phyloP scores from a whole-genome alignment of 2,888 invertebrate genomes.

The Leucozona laternaria region DNA sequence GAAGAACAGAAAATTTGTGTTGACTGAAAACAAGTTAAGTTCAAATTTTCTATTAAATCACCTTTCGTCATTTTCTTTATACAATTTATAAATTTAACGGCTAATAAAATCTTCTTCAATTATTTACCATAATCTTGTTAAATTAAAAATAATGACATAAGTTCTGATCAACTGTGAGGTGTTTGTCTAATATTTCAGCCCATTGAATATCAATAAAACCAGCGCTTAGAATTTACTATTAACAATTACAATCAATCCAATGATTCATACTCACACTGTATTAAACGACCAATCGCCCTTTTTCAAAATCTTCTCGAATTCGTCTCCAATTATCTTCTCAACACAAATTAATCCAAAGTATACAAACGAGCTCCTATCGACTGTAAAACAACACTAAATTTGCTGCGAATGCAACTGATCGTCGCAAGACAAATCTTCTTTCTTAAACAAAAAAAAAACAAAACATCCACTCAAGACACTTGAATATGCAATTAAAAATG shows the following conservation, averaged over 20 bases:
- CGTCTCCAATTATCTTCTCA: background rate
- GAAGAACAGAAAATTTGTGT: too few relatives aligned
- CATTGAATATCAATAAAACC: background rate
- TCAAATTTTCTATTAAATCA: too few relatives aligned
- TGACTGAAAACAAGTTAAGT: too few relatives aligned
- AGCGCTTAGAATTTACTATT: too few relatives aligned
- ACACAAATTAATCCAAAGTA: constrained; percentile 5
- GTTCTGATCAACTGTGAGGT: too few relatives aligned
- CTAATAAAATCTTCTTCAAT: too few relatives aligned
- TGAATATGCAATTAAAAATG: constrained; percentile 14
- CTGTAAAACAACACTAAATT: constrained; percentile 47
- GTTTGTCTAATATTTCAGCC: too few relatives aligned
- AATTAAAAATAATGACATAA: too few relatives aligned
- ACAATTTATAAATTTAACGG: too few relatives aligned
- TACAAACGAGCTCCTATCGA: constrained; percentile 30
- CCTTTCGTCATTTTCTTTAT: too few relatives aligned
- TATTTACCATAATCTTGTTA: too few relatives aligned
- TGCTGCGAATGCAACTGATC: constrained; percentile 20
- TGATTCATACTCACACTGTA: constrained; percentile 20
- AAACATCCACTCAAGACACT: background rate
- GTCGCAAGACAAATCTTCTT: constrained; percentile 44
- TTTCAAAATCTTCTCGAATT: background rate
- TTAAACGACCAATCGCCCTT: background rate
- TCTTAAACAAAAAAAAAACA: constrained; percentile 4
- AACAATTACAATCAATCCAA: background rate